A percentile compares a stretch with the other conserved stretches of the same genome.
Conservation (phyloP, 2,797 vertebrate genomes). For the Falco cherrug region DNA sequence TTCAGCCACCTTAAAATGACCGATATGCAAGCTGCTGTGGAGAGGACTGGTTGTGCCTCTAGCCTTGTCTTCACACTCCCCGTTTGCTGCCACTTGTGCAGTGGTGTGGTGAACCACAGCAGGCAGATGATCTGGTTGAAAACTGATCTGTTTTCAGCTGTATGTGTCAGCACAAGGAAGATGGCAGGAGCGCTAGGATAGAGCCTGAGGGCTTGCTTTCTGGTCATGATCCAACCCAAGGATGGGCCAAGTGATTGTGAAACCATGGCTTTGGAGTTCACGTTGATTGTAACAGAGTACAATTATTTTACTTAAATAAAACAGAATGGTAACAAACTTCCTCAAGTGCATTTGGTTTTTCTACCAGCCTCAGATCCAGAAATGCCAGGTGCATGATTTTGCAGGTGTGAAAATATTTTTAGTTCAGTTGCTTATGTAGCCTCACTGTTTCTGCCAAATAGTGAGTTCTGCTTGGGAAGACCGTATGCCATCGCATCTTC, state of each 20-base stretch:
- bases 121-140: neutral
- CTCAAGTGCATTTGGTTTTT: neutral
- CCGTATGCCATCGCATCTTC: neutral
- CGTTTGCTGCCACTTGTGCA: neutral
- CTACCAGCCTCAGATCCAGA: neutral
- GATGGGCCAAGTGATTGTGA: neutral
- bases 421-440: neutral
- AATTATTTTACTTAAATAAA: neutral
- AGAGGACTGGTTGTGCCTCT: neutral
- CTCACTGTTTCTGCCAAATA: neutral
- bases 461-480: neutral
- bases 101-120: neutral
- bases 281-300: neutral
- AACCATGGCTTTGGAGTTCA: neutral
- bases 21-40: neutral
- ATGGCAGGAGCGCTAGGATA: neutral
- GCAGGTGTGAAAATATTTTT: neutral
- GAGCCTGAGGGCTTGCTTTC: neutral
- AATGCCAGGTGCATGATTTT: neutral
- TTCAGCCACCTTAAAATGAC: neutral
- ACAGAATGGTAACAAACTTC: neutral
- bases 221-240: neutral
- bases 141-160: neutral
- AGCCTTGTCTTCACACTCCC: neutral
- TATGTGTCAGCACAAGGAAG: neutral